Base-by-base conservation (phyloP, 2,797 vertebrate genomes). In the Hybognathus amarus region DNA sequence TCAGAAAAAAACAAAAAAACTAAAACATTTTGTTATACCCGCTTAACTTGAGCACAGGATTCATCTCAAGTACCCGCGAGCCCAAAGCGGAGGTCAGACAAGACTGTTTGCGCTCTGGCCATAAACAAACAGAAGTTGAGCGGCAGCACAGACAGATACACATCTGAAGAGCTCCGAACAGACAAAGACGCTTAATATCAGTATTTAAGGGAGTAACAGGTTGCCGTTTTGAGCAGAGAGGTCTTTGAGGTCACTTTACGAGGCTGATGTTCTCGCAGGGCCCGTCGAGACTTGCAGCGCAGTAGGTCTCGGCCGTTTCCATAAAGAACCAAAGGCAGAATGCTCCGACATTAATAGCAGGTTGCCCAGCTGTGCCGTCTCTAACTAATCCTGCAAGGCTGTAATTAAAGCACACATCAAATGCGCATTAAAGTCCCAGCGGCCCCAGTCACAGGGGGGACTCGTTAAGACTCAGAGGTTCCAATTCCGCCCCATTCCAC, bases 351-450 rank as follows among this genome's bases (percentile, higher is more conserved):
- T 79, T 87, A 88, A 87, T 84, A 88, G 67, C 85, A 88, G 87
- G 81, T 79, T 88, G 36, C 70, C 85, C 82, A 84, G 82, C 88
- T 88, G 83, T 67, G 73, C 79, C 54, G 61, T 83, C 79, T 89
- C 66, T 80, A 86, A 85, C 85, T 85, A 87, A 82, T 80, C 85
- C 82, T 56, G 68, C 74, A 82, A 63, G 30, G 73, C 85, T 88
- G 86, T 86, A 89, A 88, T 90, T 90, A 89, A 88, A 87, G 77
- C 69, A 77, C 82, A 89, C 89, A 89, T 89, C 89, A 90, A 90
- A 89, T 85, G 83, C 79, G 73, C 79, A 85, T 89, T 86, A 85
- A 89, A 86, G 79, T 80, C 74, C 88, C 84, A 80, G 70, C 56
- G 74, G 83, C 79, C 56, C 66, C 24, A 70, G 79, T 82, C 78